These are phyloP conservation scores for Moxostoma hubbsi DNA, from an alignment of 2,797 vertebrate species.

Conservation along the genomic window DNA sequence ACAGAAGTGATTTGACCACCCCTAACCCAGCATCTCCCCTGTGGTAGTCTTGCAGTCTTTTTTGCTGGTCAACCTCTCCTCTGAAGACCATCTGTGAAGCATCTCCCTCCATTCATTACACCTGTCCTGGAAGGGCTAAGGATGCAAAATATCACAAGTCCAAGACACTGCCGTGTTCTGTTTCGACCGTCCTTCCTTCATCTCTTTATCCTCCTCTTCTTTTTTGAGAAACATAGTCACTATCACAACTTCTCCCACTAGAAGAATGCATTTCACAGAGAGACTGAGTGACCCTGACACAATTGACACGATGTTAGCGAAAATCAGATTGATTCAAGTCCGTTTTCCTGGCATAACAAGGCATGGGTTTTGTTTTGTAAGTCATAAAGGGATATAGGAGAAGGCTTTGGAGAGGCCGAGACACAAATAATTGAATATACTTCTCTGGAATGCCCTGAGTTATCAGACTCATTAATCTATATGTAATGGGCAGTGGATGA, in stretches of 20 bases:
- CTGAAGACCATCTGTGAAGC: constrained; percentile 70
- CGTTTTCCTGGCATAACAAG: constrained; percentile 67
- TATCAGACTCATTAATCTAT: constrained; percentile 99
- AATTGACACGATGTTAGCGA: constrained; percentile 46
- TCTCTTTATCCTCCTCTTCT: background rate
- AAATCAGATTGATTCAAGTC: constrained; percentile 67
- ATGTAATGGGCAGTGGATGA: constrained; percentile 96
- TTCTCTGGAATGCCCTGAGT: constrained; percentile 90
- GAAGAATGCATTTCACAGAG: background rate
- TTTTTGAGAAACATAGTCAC: background rate
- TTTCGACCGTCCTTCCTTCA: background rate
- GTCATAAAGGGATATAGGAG: constrained; percentile 68
- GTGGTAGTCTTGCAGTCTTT: constrained; percentile 31
- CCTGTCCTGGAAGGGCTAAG: constrained; percentile 52
- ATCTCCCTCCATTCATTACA: constrained; percentile 69
- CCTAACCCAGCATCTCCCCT: constrained; percentile 41
- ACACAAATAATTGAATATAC: constrained; percentile 81
- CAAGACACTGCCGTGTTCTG: constrained; percentile 5
- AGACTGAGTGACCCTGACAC: constrained; percentile 46
- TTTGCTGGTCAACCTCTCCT: constrained; percentile 69
- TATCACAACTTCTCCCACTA: constrained; percentile 42
- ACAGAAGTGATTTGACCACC: constrained; percentile 56
- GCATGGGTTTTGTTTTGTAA: constrained; percentile 75
- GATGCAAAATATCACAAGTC: constrained; percentile 3
- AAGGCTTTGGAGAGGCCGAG: constrained; percentile 62